These are phyloP conservation scores for Pseudococcus viburni DNA, from an alignment of 2,888 invertebrate genomes.

Conservation along the genomic window DNA sequence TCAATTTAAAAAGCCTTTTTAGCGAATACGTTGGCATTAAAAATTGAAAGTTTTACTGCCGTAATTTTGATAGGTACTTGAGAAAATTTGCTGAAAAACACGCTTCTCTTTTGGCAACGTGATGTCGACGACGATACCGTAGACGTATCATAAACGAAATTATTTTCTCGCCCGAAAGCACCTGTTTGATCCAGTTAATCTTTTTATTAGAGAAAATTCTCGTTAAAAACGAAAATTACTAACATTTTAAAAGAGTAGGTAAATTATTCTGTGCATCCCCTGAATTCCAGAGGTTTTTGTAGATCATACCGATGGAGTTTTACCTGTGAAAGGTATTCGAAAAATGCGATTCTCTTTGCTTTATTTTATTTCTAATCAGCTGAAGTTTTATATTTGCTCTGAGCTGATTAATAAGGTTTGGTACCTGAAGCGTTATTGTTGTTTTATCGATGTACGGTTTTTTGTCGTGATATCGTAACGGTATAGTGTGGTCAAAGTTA, in stretches of 20 bases:
- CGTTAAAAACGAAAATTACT: constrained; percentile 52
- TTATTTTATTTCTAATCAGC: neutral
- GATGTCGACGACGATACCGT: neutral
- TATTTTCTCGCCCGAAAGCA: constrained; percentile 22
- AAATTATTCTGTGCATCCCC: neutral
- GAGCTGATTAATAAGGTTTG: constrained; percentile 39
- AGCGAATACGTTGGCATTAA: neutral
- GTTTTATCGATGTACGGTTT: constrained; percentile 8
- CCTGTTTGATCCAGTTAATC: constrained; percentile 42
- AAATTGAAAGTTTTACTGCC: constrained; percentile 18
- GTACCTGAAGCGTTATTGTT: constrained; percentile 5
- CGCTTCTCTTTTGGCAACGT: neutral
- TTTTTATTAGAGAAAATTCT: constrained; percentile 35
- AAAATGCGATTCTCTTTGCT: neutral
- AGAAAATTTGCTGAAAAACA: neutral
- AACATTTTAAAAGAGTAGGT: constrained; percentile 4
- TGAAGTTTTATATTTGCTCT: constrained; percentile 2
- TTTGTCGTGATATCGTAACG: neutral
- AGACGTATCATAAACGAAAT: constrained; percentile 13
- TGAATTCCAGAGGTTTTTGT: neutral
- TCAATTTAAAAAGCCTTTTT: neutral
- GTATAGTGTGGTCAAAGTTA: constrained; percentile 1
- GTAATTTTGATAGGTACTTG: constrained; percentile 10
- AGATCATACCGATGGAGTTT: neutral
- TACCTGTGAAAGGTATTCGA: neutral